Evolutionary conservation across 1,140 invertebrate species (phyloP), one percentile per base, ranked within the genome.

Genomic region (Leptoteleia sp.): DNA sequence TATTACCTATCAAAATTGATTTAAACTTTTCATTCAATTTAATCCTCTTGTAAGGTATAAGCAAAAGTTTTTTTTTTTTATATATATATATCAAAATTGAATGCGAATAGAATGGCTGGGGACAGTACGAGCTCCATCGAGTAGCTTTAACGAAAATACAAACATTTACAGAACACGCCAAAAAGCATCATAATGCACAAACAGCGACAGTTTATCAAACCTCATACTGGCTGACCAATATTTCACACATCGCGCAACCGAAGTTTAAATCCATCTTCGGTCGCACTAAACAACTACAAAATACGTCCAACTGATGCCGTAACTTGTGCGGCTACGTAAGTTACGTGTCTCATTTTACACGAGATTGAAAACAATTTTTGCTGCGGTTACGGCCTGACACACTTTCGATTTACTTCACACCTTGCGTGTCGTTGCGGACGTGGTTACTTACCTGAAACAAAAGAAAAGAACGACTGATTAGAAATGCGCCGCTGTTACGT

Each of bases 391-490:
- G 43, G 31, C 25, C 31, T 37, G 78, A 65, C 64, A 73, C 50
- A 59, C 48, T 68, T 81, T 77, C 37, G 65, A 62, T 61, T 48
- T 29, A 22, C 38, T 48, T 62, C 19, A 54, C 71, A 61, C 68
- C 61, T 64, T 13, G 19, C 37, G 22, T 13, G 22, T n/a, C 7
- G 27, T 37, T 1, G 9, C 8, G 17, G 22, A n/a, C 33, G 19
- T 19, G 12, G 15, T 11, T 4, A 33, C 79, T 82, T 70, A 82
- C 79, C 79, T 81, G 81, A 22, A 82, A 81, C 81, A 79, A 67
- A 80, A 75, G 48, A 68, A 80, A 76, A 76, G 0, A 42, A 42
- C 3, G 22, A 12, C 12, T 52, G 38, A 72, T 72, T 72, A 72
- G 54, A 67, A 42, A 19, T 8, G 29, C 48, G 1, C 19, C 19